Evolutionary conservation across 2,797 vertebrate genomes (phyloP).

Genomic region (Decapterus maruadsi): DNA sequence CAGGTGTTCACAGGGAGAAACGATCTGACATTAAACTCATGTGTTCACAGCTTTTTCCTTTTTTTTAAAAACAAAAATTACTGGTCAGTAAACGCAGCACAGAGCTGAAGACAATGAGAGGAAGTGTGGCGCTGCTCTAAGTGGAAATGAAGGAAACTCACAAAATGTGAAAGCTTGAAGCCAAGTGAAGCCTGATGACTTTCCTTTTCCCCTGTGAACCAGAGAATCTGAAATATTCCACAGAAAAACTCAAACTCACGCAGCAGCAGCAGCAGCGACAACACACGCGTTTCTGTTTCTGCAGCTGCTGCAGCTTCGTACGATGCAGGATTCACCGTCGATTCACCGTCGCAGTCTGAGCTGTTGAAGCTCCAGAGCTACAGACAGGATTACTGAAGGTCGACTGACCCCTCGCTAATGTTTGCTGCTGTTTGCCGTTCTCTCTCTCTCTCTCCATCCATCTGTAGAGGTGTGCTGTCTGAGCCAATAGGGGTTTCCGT

Average conservation of each 20-base stretch:
- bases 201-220: not conserved
- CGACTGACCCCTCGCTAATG: constrained; percentile 20
- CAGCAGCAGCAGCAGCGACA: not conserved
- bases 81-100: not conserved
- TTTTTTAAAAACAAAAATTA: no score
- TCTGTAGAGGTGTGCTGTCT: constrained; percentile 26
- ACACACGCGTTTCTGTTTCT: not conserved
- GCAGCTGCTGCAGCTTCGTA: not conserved
- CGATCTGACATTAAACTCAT: no score
- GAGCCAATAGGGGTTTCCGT: constrained; percentile 2
- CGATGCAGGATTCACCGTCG: not conserved
- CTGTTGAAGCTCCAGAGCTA: not conserved
- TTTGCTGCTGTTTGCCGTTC: constrained; percentile 17
- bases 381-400: constrained; percentile 29
- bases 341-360: not conserved
- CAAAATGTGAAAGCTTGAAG: not conserved
- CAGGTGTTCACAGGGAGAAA: no score
- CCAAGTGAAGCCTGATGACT: not conserved
- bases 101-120: constrained; percentile 13
- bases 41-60: not conserved
- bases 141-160: constrained; percentile 1
- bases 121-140: constrained; percentile 10
- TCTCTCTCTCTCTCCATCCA: constrained; percentile 3
- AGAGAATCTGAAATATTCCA: not conserved
- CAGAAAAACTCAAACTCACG: not conserved